Conservation (phyloP, 2,888 invertebrate genomes). For the Xestia xanthographa region DNA sequence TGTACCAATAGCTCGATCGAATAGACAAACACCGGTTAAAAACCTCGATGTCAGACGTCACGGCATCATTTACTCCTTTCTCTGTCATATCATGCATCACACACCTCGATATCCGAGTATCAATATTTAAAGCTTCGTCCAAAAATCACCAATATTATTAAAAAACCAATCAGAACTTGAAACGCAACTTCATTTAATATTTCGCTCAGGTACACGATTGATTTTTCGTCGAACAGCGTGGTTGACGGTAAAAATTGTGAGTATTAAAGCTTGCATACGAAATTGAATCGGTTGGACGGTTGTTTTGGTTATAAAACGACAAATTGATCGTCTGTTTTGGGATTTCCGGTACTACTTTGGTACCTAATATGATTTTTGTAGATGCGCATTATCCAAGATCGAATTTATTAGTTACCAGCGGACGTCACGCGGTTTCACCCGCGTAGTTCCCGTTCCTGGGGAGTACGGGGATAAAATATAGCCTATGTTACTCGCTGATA, state of each 20-base stretch:
- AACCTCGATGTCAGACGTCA: too few species aligned
- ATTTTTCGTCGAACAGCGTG: constrained; percentile 36
- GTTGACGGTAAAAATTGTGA: constrained; percentile 6
- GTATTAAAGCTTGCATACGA: constrained; percentile 34
- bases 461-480: too few species aligned
- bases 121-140: constrained; percentile 3
- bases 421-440: too few species aligned
- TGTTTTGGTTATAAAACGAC: constrained; percentile 20
- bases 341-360: neutral
- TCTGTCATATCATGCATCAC: too few species aligned
- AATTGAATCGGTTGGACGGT: constrained; percentile 7
- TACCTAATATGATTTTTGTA: neutral
- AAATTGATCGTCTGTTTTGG: constrained; percentile 10
- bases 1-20: neutral
- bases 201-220: constrained; percentile 42
- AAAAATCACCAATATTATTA: constrained; percentile 20
- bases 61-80: too few species aligned
- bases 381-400: neutral
- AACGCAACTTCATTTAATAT: constrained; percentile 33
- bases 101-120: neutral
- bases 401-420: too few species aligned
- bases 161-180: constrained; percentile 26
- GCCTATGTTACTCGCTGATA: too few species aligned
- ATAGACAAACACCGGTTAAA: too few species aligned
- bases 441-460: too few species aligned